phyloP scores from a whole-genome alignment of 2,888 invertebrate genomes.

The Yponomeuta evonymella region DNA sequence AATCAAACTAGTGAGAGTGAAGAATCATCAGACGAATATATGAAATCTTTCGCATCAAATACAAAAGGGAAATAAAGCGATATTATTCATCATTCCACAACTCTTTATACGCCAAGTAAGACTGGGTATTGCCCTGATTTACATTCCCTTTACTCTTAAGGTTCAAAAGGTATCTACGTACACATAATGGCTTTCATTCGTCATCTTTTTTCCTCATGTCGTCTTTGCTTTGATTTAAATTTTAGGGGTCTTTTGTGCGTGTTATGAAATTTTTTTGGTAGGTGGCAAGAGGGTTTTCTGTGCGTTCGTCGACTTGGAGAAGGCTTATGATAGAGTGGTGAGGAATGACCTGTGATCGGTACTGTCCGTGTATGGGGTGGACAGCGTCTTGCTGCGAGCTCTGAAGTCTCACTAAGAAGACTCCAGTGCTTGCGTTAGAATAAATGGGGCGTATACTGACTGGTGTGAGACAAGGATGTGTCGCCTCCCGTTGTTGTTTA shows the following conservation, averaged over 20 bases:
- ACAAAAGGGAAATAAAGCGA: neutral
- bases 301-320: too few species aligned
- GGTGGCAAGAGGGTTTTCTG: neutral
- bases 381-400: neutral
- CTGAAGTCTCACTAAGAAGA: too few species aligned
- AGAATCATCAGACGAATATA: neutral
- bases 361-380: too few species aligned
- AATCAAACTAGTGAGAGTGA: too few species aligned
- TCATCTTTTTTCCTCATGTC: constrained; percentile 14
- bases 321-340: too few species aligned
- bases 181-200: constrained; percentile 4
- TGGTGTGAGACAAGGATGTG: too few species aligned
- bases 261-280: neutral
- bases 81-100: neutral
- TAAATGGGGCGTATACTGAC: too few species aligned
- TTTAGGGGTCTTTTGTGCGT: neutral
- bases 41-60: neutral
- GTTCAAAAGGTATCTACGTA: neutral
- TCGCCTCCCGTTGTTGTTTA: too few species aligned
- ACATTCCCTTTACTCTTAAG: neutral
- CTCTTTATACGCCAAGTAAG: neutral
- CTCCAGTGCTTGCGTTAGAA: too few species aligned
- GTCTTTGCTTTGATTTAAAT: neutral
- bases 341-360: too few species aligned
- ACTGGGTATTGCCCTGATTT: constrained; percentile 6